Conservation (phyloP, 2,888 invertebrate species). For the Meiosimyza decipiens region DNA sequence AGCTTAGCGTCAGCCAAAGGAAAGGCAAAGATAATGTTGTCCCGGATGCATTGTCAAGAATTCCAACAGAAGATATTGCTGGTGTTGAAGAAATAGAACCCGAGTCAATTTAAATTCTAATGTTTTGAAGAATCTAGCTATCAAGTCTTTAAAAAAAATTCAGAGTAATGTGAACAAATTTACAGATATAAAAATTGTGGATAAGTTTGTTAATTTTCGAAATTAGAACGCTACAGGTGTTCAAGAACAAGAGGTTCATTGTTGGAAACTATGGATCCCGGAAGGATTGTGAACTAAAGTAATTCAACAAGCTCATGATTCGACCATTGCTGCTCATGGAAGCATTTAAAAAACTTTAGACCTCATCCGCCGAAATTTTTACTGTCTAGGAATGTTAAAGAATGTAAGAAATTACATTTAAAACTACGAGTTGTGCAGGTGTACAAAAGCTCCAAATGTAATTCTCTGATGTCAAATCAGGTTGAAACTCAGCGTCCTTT, state of each 20-base stretch:
- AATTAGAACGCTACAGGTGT: conserved; percentile 12
- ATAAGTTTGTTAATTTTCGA: conserved; percentile 27
- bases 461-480: conserved; percentile 9
- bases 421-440: neutral
- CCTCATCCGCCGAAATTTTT: conserved; percentile 2
- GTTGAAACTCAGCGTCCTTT: conserved; percentile 23
- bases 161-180: neutral
- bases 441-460: conserved; percentile 9
- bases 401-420: conserved; percentile 10
- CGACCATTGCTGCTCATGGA: neutral
- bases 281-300: neutral
- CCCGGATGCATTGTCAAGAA: conserved; percentile 21
- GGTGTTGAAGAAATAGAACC: conserved; percentile 17
- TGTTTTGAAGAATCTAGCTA: conserved; percentile 27
- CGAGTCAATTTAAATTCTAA: conserved; percentile 21
- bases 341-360: conserved; percentile 16
- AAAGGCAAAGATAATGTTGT: conserved; percentile 34
- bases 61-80: neutral
- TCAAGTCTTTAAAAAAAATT: conserved; percentile 9
- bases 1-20: conserved; percentile 27
- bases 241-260: neutral
- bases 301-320: conserved; percentile 1
- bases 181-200: conserved; percentile 23
- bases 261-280: conserved; percentile 33
- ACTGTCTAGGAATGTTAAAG: conserved; percentile 17